Evolutionary conservation across 1,140 invertebrate species (phyloP), one percentile per base, ranked within the genome.

Genomic region (Drosophila rhopaloa): DNA sequence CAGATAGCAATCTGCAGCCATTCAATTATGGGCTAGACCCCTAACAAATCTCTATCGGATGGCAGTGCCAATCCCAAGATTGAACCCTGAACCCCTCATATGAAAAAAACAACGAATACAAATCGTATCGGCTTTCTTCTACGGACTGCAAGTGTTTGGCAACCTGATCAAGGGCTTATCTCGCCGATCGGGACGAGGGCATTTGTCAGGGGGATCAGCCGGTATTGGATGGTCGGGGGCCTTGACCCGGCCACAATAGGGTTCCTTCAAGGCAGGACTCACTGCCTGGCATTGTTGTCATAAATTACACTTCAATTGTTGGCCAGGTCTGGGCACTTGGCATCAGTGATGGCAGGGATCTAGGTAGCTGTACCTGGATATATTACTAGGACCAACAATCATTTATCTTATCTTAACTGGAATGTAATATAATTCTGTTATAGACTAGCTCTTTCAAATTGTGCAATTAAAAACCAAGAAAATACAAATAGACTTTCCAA

Each of bases 221-320:
- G 19, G n/a, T 19, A 29, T 24, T 32, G 6, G 27, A 37, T 65
- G 61, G 32, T 61, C 66, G 72, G 59, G 76, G 58, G 55, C 56
- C 56, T 60, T 71, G 67, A 71, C 67, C 67, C 27, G 51, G 66
- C 44, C 51, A 71, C 67, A 57, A 68, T 68, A 56, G 62, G 51
- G 14, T 47, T 4, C 19, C 48, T 24, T 41, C 41, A 71, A 56
- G 27, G 43, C 50, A 13, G 35, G 43, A 2, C 8, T 66, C 62
- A 65, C 24, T 66, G 57, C 67, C 50, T 38, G 51, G n/a, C 67
- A 88, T 86, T 86, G 83, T 88, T 86, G 83, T 83, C 83, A 83
- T 86, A 86, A 86, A 86, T 86, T 86, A 86, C 83, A 86, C 83
- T 76, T 79, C 83, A 88, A 86, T 88, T 86, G 83, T 86, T 67